A percentile compares a stretch with the other conserved stretches of the same genome.
phyloP scores from a whole-genome alignment of 2,888 invertebrate genomes.

The Polydrusus cervinus region DNA sequence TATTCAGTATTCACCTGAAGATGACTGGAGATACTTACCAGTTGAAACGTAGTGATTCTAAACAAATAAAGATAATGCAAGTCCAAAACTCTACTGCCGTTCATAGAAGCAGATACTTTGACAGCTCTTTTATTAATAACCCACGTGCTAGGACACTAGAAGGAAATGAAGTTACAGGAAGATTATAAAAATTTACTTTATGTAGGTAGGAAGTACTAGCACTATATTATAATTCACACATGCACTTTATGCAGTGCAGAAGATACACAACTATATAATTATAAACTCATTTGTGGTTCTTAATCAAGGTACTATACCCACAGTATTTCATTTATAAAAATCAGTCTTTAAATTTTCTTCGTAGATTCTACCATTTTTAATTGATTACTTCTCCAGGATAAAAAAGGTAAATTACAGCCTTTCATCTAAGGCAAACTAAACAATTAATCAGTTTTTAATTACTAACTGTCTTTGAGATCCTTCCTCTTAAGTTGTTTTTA shows the following conservation, averaged over 20 bases:
- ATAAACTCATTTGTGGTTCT: not conserved
- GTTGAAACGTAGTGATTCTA: no score
- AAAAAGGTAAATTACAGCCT: slow-evolving; percentile 37
- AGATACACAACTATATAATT: not conserved
- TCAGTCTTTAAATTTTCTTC: slow-evolving; percentile 20
- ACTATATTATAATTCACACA: not conserved
- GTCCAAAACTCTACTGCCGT: no score
- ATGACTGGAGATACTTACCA: no score
- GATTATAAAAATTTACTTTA: not conserved
- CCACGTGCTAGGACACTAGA: no score
- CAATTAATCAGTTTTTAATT: slow-evolving; percentile 42
- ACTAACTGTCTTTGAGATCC: slow-evolving; percentile 18
- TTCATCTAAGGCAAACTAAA: slow-evolving; percentile 36
- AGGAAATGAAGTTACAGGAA: not conserved
- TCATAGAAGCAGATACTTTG: no score
- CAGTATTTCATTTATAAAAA: slow-evolving; percentile 5
- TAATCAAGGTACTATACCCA: not conserved
- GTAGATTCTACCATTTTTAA: slow-evolving; percentile 25
- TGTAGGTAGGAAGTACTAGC: no score
- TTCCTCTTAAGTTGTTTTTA: slow-evolving; percentile 29
- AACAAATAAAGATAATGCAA: no score
- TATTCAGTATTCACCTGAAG: no score
- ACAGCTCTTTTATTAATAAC: no score
- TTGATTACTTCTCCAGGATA: slow-evolving; percentile 26
- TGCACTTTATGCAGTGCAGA: not conserved